Conservation (phyloP, 2,797 vertebrate species). For the Naso thynnoides region DNA sequence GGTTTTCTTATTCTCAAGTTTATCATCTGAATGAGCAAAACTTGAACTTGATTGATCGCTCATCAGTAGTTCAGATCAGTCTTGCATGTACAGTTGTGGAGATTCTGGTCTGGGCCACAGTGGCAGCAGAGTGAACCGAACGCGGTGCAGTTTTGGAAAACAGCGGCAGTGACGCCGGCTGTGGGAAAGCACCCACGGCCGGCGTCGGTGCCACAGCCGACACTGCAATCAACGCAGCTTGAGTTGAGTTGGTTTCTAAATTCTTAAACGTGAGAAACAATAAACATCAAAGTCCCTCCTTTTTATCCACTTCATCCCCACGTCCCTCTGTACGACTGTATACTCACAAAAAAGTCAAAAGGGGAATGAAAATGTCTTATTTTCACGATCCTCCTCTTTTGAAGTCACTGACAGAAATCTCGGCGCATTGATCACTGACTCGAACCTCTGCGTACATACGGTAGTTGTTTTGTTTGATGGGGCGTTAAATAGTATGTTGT, state of each 20-base stretch:
- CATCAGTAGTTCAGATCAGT: neutral
- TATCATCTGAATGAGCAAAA: slow-evolving; percentile 2
- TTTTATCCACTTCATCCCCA: neutral
- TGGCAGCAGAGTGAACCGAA: neutral
- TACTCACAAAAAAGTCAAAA: neutral
- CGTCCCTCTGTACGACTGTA: neutral
- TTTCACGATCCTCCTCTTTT: neutral
- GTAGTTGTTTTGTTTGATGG: neutral
- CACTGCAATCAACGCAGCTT: neutral
- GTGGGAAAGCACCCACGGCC: neutral
- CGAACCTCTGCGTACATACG: neutral
- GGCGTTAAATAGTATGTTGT: neutral
- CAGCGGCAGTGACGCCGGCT: neutral
- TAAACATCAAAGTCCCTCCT: neutral
- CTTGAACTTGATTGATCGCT: neutral
- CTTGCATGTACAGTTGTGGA: neutral
- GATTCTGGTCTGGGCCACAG: neutral
- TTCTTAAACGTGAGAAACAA: neutral
- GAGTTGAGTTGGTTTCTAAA: neutral
- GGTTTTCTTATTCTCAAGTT: neutral
- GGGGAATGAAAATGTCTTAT: slow-evolving; percentile 4
- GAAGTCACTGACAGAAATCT: neutral
- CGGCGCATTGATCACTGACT: slow-evolving; percentile 11
- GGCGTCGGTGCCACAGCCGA: neutral
- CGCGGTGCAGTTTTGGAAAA: neutral